phyloP scores from a whole-genome alignment of 1,140 invertebrate species.

The Wasmannia auropunctata region DNA sequence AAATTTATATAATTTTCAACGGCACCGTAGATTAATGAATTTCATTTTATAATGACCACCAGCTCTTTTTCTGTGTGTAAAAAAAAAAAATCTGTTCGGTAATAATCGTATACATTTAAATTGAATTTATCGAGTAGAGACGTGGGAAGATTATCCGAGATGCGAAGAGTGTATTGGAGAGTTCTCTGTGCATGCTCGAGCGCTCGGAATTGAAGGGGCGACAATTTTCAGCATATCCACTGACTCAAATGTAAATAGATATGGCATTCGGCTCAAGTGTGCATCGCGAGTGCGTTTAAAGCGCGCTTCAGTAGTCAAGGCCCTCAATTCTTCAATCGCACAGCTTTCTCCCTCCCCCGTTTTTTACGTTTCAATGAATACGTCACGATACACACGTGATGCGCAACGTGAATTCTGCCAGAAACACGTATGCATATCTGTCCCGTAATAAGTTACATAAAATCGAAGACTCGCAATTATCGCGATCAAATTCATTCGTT shows the following conservation, averaged over 20 bases:
- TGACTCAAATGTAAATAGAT: constrained; percentile 57
- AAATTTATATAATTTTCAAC: neutral
- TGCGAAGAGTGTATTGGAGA: neutral
- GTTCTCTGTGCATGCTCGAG: constrained; percentile 2
- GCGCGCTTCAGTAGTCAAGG: constrained; percentile 23
- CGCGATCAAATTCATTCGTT: neutral
- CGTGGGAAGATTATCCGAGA: constrained; percentile 28
- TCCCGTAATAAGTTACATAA: neutral
- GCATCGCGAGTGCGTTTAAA: constrained; percentile 31
- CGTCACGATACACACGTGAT: neutral
- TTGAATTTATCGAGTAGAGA: constrained; percentile 13
- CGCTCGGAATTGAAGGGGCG: constrained; percentile 12
- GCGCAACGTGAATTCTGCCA: neutral
- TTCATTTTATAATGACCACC: neutral
- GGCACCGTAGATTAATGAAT: neutral
- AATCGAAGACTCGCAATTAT: neutral
- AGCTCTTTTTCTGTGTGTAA: neutral
- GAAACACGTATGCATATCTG: neutral
- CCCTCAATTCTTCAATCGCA: constrained; percentile 39
- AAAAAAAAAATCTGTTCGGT: neutral
- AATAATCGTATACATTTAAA: constrained; percentile 27
- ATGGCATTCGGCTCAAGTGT: constrained; percentile 31
- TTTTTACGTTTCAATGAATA: constrained; percentile 5
- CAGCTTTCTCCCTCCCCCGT: neutral
- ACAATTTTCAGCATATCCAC: constrained; percentile 55